phyloP scores from a whole-genome alignment of 2,797 vertebrate species.

The Benthosema pterotum region DNA sequence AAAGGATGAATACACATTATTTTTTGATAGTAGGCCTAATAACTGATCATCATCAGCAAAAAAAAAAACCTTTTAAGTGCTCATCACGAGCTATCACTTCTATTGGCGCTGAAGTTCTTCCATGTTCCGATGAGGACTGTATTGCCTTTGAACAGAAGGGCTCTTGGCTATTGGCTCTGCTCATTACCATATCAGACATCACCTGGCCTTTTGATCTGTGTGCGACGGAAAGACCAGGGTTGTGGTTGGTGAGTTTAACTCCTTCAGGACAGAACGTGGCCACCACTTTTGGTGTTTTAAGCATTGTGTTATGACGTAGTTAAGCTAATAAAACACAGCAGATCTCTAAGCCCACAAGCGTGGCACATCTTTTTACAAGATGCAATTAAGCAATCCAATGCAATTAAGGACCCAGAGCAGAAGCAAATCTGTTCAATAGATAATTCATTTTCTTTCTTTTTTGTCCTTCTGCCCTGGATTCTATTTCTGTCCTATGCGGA shows the following conservation, averaged over 20 bases:
- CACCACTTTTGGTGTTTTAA: too few relatives aligned
- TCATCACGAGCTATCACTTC: constrained; percentile 35
- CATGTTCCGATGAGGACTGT: constrained; percentile 36
- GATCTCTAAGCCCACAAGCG: too few relatives aligned
- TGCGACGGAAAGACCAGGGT: background rate
- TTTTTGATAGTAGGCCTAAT: constrained; percentile 52
- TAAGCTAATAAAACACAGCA: too few relatives aligned
- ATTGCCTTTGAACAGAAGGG: constrained; percentile 52
- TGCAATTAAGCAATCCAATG: too few relatives aligned
- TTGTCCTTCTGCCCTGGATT: constrained; percentile 33
- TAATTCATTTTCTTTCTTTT: too few relatives aligned
- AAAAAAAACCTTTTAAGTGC: constrained; percentile 33
- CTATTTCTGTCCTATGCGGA: constrained; percentile 62
- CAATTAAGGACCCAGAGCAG: too few relatives aligned
- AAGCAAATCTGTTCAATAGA: background rate
- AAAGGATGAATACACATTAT: constrained; percentile 11
- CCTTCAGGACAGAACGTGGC: background rate
- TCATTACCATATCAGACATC: constrained; percentile 73
- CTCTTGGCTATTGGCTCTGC: constrained; percentile 35
- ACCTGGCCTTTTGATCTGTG: constrained; percentile 64
- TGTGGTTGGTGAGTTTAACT: constrained; percentile 13
- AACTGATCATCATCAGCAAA: constrained; percentile 16
- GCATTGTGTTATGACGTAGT: too few relatives aligned
- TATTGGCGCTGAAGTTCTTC: constrained; percentile 38
- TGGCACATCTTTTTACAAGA: too few relatives aligned